A percentile compares a stretch with the other conserved stretches of the same genome.
Conservation (phyloP, 2,113 vertebrate species). For the Mormyrus iriodes region DNA sequence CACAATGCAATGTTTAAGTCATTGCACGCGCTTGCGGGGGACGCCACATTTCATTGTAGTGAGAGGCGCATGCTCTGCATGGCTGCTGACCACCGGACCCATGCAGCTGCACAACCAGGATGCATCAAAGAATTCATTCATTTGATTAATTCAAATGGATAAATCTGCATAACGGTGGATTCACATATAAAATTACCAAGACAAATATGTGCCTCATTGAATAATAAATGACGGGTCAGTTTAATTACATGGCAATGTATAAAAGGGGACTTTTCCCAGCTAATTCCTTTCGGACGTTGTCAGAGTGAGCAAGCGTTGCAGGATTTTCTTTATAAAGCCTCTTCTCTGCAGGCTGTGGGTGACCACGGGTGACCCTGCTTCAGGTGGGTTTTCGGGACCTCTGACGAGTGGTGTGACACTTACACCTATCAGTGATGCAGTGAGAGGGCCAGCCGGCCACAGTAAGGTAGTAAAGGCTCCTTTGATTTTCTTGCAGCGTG, state of each 20-base stretch:
- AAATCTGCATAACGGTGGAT: conserved; percentile 59
- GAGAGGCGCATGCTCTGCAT: conserved; percentile 79
- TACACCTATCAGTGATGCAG: conserved; percentile 32
- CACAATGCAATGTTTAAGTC: conserved; percentile 95
- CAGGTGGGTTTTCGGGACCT: background rate
- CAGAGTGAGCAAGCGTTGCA: conserved; percentile 34
- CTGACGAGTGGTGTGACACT: conserved; percentile 16
- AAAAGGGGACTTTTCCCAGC: conserved; percentile 48
- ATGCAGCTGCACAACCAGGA: conserved; percentile 77
- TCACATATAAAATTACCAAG: conserved; percentile 63
- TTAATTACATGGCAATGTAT: conserved; percentile 65
- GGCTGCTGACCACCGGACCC: conserved; percentile 66
- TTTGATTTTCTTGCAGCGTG: conserved; percentile 72
- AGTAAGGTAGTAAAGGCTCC: conserved; percentile 71
- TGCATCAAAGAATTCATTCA: conserved; percentile 64
- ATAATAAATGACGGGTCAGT: conserved; percentile 59
- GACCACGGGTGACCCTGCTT: background rate
- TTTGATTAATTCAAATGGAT: conserved; percentile 76
- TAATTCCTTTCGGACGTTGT: conserved; percentile 52
- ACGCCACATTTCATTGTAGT: conserved; percentile 82
- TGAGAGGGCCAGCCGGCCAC: conserved; percentile 68
- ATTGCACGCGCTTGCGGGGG: conserved; percentile 71
- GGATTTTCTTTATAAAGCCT: conserved; percentile 10
- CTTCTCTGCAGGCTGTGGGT: background rate
- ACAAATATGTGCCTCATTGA: conserved; percentile 66